Evolutionary conservation across 1,140 invertebrate genomes (phyloP), one percentile per base, ranked within the genome.

Genomic region (Steinernema khuongi): DNA sequence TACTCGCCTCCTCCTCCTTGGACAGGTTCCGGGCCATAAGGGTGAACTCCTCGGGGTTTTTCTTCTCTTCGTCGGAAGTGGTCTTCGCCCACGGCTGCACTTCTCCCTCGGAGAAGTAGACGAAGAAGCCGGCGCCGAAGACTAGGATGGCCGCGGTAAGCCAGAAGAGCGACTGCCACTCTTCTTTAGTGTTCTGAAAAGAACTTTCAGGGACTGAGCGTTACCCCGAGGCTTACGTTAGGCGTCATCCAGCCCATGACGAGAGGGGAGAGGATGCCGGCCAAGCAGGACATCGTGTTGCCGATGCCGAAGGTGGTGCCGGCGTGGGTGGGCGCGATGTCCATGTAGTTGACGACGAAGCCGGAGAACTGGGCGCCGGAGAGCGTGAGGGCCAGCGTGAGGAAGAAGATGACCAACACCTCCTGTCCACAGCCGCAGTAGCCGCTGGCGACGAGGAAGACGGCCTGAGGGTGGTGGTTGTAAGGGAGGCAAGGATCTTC

Each of bases 311-410:
- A 71, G 73, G 32, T 28, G 72, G 68, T 19, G 7, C 78, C n/a
- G 18, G 22, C 22, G 73, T 87, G 86, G 79, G 80, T 85, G 31
- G 88, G 88, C 17, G 87, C 88, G 70, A 88, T 86, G 79, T 88
- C 88, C 73, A 88, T 74, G 75, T 88, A 88, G 79, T 88, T 88
- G n/a, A 88, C 87, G 77, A 85, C 85, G 78, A 88, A 87, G 18
- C 87, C 87, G 43, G 86, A 80, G 84, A 86, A 88, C 31, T 87
- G 86, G 73, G 88, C 84, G 7, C 88, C 88, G 68, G 87, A 87
- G 2, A 88, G 74, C 2, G 87, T 87, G 44, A 88, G 86, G 30
- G 76, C 79, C 2, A 84, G 19, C 2, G 78, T 84, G 22, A 84
- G 72, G 36, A 81, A 78, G 22, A 83, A 31, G 41, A 84, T 81